Evolutionary conservation across 30 jellyfish, hydroid and myxozoan species (phyloP).

Genomic region (Phacellophora camtschatica): DNA sequence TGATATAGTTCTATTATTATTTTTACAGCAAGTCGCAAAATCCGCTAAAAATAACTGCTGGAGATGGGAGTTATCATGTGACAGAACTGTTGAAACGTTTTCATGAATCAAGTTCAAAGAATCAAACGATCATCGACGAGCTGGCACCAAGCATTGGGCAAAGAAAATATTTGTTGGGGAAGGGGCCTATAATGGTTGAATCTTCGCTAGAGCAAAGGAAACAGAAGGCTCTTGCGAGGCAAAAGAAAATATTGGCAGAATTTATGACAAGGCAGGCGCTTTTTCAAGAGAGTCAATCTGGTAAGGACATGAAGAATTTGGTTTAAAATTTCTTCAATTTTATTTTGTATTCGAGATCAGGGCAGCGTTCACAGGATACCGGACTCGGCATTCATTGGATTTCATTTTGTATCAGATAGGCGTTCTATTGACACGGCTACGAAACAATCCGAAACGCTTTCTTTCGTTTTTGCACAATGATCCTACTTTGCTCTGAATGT

Average conservation of each 20-base stretch:
- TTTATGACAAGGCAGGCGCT: constrained; percentile 72
- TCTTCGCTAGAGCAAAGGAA: constrained; percentile 21
- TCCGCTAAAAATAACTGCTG: neutral
- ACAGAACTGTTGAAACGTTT: constrained; percentile 18
- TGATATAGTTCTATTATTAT: no score
- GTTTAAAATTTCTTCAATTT: no score
- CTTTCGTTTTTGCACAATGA: no score
- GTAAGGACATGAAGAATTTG: no score
- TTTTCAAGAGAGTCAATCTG: constrained; percentile 64
- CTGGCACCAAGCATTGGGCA: constrained; percentile 39
- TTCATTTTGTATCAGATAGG: no score
- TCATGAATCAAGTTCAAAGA: constrained; percentile 2
- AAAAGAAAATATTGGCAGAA: constrained; percentile 60
- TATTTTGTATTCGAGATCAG: no score
- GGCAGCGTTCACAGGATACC: neutral
- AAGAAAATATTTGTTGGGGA: constrained; percentile 13
- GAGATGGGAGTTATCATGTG: constrained; percentile 60
- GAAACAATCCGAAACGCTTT: no score
- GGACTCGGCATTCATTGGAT: neutral
- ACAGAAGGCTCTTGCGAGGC: constrained; percentile 75
- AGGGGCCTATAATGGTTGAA: neutral
- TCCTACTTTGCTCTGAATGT: no score
- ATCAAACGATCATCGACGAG: constrained; percentile 4
- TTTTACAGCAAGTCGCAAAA: no score
- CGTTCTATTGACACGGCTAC: no score